Percentiles rank a stretch among this genome's conserved stretches.
phyloP scores from a whole-genome alignment of 2,888 invertebrate species.

The Spisula subtruncata region DNA sequence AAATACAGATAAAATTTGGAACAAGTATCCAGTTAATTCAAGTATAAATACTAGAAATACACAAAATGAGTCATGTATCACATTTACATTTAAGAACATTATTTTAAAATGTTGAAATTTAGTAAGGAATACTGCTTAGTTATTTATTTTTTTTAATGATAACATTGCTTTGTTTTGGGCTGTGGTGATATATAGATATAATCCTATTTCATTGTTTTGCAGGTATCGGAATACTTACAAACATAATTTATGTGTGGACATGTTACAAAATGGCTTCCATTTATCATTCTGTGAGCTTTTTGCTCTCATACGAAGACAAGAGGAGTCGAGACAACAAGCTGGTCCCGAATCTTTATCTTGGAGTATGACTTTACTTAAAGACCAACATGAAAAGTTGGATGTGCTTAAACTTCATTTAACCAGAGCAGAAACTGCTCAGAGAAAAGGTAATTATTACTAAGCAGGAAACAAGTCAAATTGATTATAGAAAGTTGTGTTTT shows the following conservation, averaged over 20 bases:
- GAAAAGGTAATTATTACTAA: slow-evolving; percentile 81
- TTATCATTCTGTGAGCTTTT: slow-evolving; percentile 86
- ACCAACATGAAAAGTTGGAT: slow-evolving; percentile 86
- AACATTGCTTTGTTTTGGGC: not conserved
- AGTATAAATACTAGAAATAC: too few relatives aligned
- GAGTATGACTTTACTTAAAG: slow-evolving; percentile 83
- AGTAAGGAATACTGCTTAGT: too few relatives aligned
- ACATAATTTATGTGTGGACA: slow-evolving; percentile 87
- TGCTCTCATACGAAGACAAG: slow-evolving; percentile 85
- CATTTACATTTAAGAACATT: too few relatives aligned
- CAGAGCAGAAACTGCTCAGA: slow-evolving; percentile 83
- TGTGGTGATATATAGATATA: not conserved
- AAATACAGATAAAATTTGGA: too few relatives aligned
- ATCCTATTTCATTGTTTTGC: slow-evolving; percentile 44
- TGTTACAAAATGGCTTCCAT: slow-evolving; percentile 87
- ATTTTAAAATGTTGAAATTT: too few relatives aligned
- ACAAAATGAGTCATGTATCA: too few relatives aligned
- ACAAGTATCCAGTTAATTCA: too few relatives aligned
- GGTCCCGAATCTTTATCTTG: slow-evolving; percentile 87
- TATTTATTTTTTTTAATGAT: too few relatives aligned
- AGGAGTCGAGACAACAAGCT: slow-evolving; percentile 81
- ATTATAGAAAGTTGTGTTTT: not conserved
- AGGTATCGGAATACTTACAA: slow-evolving; percentile 86
- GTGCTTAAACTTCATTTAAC: slow-evolving; percentile 84
- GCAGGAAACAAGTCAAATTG: not conserved